Percentiles rank a stretch among this genome's conserved stretches.
phyloP scores from a whole-genome alignment of 2,888 invertebrate species.

The Acleris sparsana region DNA sequence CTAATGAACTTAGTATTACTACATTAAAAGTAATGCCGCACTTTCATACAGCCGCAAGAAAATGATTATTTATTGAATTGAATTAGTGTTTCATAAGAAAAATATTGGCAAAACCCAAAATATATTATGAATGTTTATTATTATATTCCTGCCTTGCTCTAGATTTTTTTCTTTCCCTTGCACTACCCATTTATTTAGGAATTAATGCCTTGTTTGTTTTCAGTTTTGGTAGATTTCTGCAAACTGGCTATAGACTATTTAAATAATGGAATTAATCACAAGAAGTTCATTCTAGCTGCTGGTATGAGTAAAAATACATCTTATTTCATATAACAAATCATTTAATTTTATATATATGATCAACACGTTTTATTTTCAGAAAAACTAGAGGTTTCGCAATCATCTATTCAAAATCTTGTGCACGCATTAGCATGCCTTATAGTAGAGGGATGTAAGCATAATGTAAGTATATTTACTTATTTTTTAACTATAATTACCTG shows the following conservation, averaged over 20 bases:
- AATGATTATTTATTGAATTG: no score
- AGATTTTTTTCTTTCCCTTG: no score
- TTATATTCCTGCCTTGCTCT: no score
- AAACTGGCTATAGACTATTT: conserved; percentile 87
- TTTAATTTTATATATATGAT: no score
- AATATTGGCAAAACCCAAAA: no score
- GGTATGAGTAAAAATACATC: conserved; percentile 61
- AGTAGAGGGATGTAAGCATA: conserved; percentile 87
- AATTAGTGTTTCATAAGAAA: no score
- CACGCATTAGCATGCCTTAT: conserved; percentile 89
- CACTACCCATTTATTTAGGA: no score
- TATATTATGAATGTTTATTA: no score
- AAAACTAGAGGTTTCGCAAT: conserved; percentile 82
- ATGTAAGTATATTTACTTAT: conserved; percentile 71
- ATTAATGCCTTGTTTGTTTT: conserved; percentile 44
- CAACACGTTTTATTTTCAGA: conserved; percentile 64
- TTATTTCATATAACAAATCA: no score
- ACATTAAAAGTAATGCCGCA: no score
- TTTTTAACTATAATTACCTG: not conserved
- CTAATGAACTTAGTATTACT: no score
- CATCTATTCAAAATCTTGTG: conserved; percentile 85
- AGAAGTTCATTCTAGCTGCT: conserved; percentile 85
- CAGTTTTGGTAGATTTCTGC: conserved; percentile 88
- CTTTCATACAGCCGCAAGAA: no score
- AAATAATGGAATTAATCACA: conserved; percentile 86